Conservation (phyloP, 2,113 vertebrate species). For the Misgurnus mizolepis region DNA sequence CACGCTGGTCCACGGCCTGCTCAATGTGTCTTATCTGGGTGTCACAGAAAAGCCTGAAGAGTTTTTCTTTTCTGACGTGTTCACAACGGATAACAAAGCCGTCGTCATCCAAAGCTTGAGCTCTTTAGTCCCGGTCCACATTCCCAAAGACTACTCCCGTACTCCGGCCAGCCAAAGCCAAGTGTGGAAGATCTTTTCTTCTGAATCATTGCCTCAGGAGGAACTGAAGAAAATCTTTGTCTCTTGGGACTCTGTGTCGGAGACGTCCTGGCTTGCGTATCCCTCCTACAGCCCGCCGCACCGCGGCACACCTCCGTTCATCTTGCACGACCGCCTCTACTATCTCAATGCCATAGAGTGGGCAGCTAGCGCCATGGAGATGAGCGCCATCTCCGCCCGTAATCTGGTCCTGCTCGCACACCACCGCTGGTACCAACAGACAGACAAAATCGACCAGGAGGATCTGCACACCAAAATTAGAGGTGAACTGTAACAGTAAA, state of each 20-base stretch:
- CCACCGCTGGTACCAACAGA: slow-evolving; percentile 83
- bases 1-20: slow-evolving; percentile 81
- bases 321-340: slow-evolving; percentile 85
- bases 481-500: slow-evolving; percentile 78
- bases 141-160: slow-evolving; percentile 45
- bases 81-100: slow-evolving; percentile 78
- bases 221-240: slow-evolving; percentile 81
- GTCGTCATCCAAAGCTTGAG: slow-evolving; percentile 77
- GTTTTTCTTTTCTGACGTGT: slow-evolving; percentile 70
- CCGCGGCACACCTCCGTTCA: slow-evolving; percentile 77
- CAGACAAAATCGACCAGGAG: slow-evolving; percentile 81
- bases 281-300: slow-evolving; percentile 78
- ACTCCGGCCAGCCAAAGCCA: slow-evolving; percentile 48
- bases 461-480: slow-evolving; percentile 83
- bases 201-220: slow-evolving; percentile 70
- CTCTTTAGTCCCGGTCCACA: slow-evolving; percentile 70
- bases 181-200: slow-evolving; percentile 89
- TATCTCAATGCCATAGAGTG: slow-evolving; percentile 87
- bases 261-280: slow-evolving; percentile 84
- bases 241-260: slow-evolving; percentile 75
- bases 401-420: slow-evolving; percentile 86
- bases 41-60: slow-evolving; percentile 54
- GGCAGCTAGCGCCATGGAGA: slow-evolving; percentile 89
- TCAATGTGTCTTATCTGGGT: slow-evolving; percentile 85
- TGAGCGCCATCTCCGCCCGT: slow-evolving; percentile 85